phyloP scores from a whole-genome alignment of 1,140 invertebrate genomes.

The Phthorimaea operculella region DNA sequence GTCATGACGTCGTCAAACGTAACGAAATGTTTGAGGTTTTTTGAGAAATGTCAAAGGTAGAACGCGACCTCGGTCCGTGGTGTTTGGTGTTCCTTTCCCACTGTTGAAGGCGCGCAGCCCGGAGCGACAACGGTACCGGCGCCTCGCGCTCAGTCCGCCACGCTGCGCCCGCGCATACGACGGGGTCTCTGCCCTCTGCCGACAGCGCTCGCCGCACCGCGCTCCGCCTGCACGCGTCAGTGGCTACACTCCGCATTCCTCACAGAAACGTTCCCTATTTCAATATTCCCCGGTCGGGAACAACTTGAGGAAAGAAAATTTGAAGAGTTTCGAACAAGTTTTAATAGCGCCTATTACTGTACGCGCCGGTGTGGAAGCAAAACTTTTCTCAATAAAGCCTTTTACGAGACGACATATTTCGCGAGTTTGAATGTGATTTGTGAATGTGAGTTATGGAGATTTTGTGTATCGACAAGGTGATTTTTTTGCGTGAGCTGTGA shows the following conservation, averaged over 20 bases:
- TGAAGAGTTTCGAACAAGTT: slow-evolving; percentile 13
- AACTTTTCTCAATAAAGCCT: slow-evolving; percentile 29
- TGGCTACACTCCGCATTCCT: slow-evolving; percentile 19
- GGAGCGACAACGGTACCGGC: slow-evolving; percentile 48
- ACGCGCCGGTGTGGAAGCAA: slow-evolving; percentile 15
- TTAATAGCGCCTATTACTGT: slow-evolving; percentile 20
- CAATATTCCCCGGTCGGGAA: not conserved
- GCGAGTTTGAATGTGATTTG: slow-evolving; percentile 35
- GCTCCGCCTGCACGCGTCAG: slow-evolving; percentile 21
- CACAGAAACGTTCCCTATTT: not conserved
- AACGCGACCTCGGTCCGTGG: slow-evolving; percentile 5
- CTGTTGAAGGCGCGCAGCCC: slow-evolving; percentile 21
- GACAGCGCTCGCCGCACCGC: slow-evolving; percentile 12
- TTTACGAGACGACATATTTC: slow-evolving; percentile 21
- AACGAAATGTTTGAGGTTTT: slow-evolving; percentile 1
- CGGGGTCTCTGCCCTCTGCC: slow-evolving; percentile 52
- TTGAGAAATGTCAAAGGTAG: slow-evolving; percentile 6
- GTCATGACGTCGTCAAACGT: slow-evolving; percentile 6
- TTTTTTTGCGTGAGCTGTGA: slow-evolving; percentile 24
- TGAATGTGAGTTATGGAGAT: slow-evolving; percentile 41
- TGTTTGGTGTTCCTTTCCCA: slow-evolving; percentile 16
- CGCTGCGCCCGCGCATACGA: slow-evolving; percentile 14
- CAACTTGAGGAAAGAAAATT: not conserved
- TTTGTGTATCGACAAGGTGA: slow-evolving; percentile 33
- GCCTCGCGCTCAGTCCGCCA: slow-evolving; percentile 25